These are phyloP conservation scores for Dysmachus trigonus DNA, from an alignment of 2,888 invertebrate genomes.

Conservation along the genomic window DNA sequence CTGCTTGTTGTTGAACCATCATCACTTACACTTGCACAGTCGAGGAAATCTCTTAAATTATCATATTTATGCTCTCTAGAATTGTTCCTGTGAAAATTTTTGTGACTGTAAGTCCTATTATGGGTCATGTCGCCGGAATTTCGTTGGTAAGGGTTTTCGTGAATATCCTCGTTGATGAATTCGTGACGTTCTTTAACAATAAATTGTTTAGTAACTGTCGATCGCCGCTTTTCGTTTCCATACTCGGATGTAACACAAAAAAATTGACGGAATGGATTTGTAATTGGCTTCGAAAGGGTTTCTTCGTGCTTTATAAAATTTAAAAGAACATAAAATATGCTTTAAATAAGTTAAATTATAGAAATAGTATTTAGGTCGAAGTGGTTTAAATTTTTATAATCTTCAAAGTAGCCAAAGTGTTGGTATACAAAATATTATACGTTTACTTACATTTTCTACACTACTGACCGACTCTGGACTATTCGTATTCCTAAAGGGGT, in stretches of 20 bases:
- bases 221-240: not conserved
- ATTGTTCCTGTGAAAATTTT: not conserved
- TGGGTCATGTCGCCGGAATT: not conserved
- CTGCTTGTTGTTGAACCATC: not conserved
- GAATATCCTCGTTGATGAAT: not conserved
- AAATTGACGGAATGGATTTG: conserved; percentile 18
- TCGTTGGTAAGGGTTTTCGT: not conserved
- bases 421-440: too few species aligned
- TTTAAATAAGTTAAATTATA: too few species aligned
- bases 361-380: too few species aligned
- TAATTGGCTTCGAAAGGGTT: not conserved
- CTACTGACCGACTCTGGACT: not conserved
- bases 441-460: not conserved
- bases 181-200: not conserved
- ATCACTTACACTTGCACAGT: not conserved
- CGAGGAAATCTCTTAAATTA: not conserved
- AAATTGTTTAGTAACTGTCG: not conserved
- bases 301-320: not conserved
- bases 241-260: not conserved
- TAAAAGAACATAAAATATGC: not conserved
- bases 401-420: too few species aligned
- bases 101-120: not conserved
- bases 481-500: not conserved
- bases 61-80: not conserved
- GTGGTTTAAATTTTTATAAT: too few species aligned